phyloP scores from a whole-genome alignment of 2,797 vertebrate genomes.

The Ceyx erithaca region DNA sequence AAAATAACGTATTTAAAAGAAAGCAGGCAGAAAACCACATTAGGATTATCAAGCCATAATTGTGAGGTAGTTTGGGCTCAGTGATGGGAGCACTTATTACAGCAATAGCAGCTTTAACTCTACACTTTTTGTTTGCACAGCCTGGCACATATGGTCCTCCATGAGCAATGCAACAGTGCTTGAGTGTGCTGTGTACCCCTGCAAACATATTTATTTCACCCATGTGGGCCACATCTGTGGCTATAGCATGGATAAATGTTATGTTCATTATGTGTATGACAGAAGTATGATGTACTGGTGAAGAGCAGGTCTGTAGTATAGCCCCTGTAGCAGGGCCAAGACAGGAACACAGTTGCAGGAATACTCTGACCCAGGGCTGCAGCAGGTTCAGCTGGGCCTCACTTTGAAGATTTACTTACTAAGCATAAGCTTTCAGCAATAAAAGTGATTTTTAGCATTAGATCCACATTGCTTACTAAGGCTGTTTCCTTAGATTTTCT shows the following conservation, averaged over 20 bases:
- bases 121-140: background rate
- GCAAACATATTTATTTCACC: background rate
- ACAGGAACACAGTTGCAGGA: fast-evolving
- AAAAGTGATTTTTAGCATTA: background rate
- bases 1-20: background rate
- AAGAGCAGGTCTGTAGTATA: background rate
- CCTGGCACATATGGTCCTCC: background rate
- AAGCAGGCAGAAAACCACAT: background rate
- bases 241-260: background rate
- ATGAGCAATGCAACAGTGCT: background rate
- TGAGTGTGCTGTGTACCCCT: background rate
- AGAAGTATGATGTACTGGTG: background rate
- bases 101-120: background rate
- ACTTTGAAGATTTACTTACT: background rate
- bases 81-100: background rate
- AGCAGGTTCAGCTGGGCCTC: background rate
- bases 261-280: background rate
- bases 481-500: background rate
- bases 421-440: background rate
- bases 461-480: background rate
- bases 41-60: background rate
- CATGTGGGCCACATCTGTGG: background rate
- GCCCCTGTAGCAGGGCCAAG: background rate
- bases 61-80: background rate
- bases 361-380: background rate